Evolutionary conservation across 2,888 invertebrate species (phyloP), one percentile per base, ranked within the genome.

Genomic region (Tholera decimalis): DNA sequence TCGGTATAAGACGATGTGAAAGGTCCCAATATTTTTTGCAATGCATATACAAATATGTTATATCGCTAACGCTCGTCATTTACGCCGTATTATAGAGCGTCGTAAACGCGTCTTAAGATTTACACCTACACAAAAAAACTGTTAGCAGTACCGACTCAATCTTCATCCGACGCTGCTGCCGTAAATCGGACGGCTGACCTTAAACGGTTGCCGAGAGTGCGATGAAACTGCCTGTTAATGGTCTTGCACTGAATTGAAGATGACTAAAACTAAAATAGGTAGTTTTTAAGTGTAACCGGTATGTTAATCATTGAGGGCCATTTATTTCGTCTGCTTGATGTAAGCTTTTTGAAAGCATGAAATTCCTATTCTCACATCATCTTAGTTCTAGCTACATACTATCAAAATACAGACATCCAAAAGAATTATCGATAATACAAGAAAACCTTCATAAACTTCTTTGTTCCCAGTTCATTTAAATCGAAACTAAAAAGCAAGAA

Each of bases 41-140:
- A 8, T 18, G 8, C 3, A 6, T 30, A 20, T 26, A n/a, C 5
- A 28, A 7, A 7, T 28, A 28, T n/a, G 3, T 18, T 26, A 22
- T 9, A 26, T 58, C 90, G 90, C 91, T 78, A 6, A 1, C 70
- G 77, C 85, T 79, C 73, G 51, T 76, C 41, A 59, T 72, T 73
- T 86, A 77, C 37, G 44, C 84, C 86, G 53, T 37, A 73, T 73
- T 64, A 67, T 64, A 73, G 74, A 68, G 66, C 82, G 76, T 92
- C 94, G 92, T 94, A 94, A 95, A 94, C 81, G 82, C 78, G 86
- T 85, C 81, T 85, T 88, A 89, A 93, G 93, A 93, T 94, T 94
- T 94, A 94, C 89, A 91, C 92, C 89, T 89, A 94, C 94, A 94
- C 94, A 95, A 93, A 94, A 94, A 94, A 93, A 93, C 94, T 91